Evolutionary conservation across 2,888 invertebrate genomes (phyloP).

Genomic region (Lampropteryx suffumata): DNA sequence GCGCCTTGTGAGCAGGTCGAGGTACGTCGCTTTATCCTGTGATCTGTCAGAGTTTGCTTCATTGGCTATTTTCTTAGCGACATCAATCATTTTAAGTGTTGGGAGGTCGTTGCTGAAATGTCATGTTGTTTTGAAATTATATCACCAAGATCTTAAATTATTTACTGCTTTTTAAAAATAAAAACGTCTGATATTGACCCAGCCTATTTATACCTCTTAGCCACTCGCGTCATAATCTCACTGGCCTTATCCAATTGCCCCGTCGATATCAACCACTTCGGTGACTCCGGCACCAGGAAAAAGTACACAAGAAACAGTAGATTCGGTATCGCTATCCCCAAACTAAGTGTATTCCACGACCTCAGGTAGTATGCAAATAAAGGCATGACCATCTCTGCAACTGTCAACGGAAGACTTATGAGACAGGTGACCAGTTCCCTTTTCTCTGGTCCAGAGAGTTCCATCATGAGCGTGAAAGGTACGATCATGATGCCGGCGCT

Average conservation of each 20-base stretch:
- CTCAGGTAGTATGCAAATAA: slow-evolving; percentile 83
- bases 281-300: slow-evolving; percentile 88
- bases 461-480: slow-evolving; percentile 84
- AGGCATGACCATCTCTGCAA: slow-evolving; percentile 84
- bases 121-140: neutral
- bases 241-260: slow-evolving; percentile 84
- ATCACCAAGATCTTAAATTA: too few species aligned
- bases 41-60: slow-evolving; percentile 44
- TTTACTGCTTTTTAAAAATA: too few species aligned
- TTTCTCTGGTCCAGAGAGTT: slow-evolving; percentile 76
- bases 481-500: slow-evolving; percentile 90
- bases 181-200: too few species aligned
- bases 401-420: slow-evolving; percentile 83
- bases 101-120: slow-evolving; percentile 66
- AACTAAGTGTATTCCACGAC: slow-evolving; percentile 84
- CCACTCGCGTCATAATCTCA: slow-evolving; percentile 83
- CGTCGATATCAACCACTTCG: slow-evolving; percentile 88
- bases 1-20: slow-evolving; percentile 85
- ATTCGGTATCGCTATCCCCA: slow-evolving; percentile 82
- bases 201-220: slow-evolving; percentile 58
- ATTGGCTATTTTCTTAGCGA: slow-evolving; percentile 42
- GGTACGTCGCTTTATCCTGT: slow-evolving; percentile 68
- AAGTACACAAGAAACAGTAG: slow-evolving; percentile 82
- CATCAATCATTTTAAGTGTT: slow-evolving; percentile 55
- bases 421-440: slow-evolving; percentile 77